phyloP scores from a whole-genome alignment of 2,888 invertebrate genomes.

The Pteria penguin region DNA sequence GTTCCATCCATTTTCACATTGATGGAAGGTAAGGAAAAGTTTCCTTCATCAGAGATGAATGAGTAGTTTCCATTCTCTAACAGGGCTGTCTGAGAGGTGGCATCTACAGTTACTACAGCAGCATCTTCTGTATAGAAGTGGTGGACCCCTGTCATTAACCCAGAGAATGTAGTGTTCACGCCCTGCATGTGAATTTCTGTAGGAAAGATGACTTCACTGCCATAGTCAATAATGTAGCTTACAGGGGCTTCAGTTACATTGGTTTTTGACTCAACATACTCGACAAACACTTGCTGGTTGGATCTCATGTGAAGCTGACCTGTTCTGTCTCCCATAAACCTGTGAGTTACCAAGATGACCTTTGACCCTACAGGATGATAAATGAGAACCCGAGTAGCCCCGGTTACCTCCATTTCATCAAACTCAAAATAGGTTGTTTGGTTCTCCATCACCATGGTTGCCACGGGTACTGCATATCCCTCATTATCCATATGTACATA shows the following conservation, averaged over 20 bases:
- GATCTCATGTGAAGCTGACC: slow-evolving; percentile 65
- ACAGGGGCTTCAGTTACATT: slow-evolving; percentile 71
- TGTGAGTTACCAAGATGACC: slow-evolving; percentile 58
- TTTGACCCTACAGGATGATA: slow-evolving; percentile 52
- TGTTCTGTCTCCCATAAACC: slow-evolving; percentile 65
- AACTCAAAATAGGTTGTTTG: slow-evolving; percentile 59
- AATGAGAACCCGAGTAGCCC: slow-evolving; percentile 57
- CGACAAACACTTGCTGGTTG: slow-evolving; percentile 57
- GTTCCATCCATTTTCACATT: slow-evolving; percentile 57
- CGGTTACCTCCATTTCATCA: slow-evolving; percentile 66
- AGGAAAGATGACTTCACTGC: slow-evolving; percentile 64
- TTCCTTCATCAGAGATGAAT: slow-evolving; percentile 58
- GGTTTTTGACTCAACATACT: slow-evolving; percentile 64
- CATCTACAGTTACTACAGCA: slow-evolving; percentile 51
- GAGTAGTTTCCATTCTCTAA: slow-evolving; percentile 53
- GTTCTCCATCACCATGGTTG: slow-evolving; percentile 67
- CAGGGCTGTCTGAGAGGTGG: slow-evolving; percentile 68
- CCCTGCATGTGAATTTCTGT: slow-evolving; percentile 70
- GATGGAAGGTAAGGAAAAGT: slow-evolving; percentile 65
- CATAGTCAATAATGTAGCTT: slow-evolving; percentile 66
- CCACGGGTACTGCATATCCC: slow-evolving; percentile 57
- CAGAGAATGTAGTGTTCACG: slow-evolving; percentile 62
- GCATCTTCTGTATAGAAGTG: slow-evolving; percentile 67
- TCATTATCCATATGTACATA: slow-evolving; percentile 67
- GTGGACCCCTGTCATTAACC: slow-evolving; percentile 64